A percentile compares a stretch with the other conserved stretches of the same genome.
phyloP scores from a whole-genome alignment of 1,140 invertebrate species.

The Nephila pilipes region DNA sequence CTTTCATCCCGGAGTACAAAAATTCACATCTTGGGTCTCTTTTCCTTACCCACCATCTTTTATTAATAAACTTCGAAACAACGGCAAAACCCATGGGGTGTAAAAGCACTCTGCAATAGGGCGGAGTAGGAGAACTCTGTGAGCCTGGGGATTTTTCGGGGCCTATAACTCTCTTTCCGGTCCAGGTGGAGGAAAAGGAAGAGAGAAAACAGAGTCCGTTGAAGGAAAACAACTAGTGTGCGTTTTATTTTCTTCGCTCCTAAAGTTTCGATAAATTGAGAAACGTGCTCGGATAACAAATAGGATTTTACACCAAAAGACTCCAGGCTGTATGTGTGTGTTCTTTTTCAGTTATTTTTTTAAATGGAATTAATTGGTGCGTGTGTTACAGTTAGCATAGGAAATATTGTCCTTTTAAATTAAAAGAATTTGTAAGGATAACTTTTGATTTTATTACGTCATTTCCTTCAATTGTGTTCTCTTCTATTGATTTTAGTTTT shows the following conservation, averaged over 20 bases:
- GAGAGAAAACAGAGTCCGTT: constrained; percentile 1
- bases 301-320: constrained; percentile 31
- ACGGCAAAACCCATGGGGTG: constrained; percentile 63
- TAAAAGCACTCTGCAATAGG: constrained; percentile 46
- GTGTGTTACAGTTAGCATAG: constrained; percentile 16
- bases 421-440: not conserved
- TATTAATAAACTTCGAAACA: constrained; percentile 67
- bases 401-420: constrained; percentile 15
- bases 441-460: no score
- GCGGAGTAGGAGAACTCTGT: constrained; percentile 10
- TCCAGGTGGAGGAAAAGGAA: not conserved
- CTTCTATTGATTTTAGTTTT: no score
- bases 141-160: constrained; percentile 34
- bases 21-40: constrained; percentile 35
- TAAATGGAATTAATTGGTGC: constrained; percentile 36
- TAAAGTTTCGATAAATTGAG: constrained; percentile 69
- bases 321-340: not conserved
- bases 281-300: constrained; percentile 54
- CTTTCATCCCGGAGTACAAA: not conserved
- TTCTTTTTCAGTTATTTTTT: not conserved
- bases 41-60: constrained; percentile 48
- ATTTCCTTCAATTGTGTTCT: no score
- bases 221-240: constrained; percentile 59
- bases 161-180: constrained; percentile 55
- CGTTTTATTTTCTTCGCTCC: constrained; percentile 49